Conservation (phyloP, 1,140 invertebrate genomes). For the Chironomus striatipennis region DNA sequence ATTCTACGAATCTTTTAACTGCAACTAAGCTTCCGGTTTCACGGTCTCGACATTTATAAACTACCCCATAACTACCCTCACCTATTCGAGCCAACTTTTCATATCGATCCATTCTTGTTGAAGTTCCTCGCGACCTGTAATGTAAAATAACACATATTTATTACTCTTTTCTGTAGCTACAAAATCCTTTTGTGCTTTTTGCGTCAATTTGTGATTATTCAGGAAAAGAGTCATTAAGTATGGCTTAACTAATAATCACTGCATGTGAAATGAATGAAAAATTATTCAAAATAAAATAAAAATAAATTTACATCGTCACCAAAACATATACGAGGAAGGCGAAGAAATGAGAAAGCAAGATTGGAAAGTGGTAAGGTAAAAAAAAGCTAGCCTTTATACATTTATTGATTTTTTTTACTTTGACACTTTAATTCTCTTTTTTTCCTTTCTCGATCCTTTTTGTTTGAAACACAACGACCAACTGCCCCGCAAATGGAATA, state of each 20-base stretch:
- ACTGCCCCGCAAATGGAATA: conserved; percentile 10
- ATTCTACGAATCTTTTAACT: conserved; percentile 98
- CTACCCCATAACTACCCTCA: conserved; percentile 96
- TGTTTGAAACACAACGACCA: neutral
- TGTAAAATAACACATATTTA: conserved; percentile 30
- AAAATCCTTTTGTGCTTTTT: neutral
- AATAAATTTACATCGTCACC: neutral
- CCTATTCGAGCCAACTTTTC: conserved; percentile 94
- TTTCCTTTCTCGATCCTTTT: neutral
- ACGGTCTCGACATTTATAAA: conserved; percentile 95
- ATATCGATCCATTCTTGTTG: conserved; percentile 90
- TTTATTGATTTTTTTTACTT: conserved; percentile 9
- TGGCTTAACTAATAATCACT: neutral
- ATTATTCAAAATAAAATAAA: conserved; percentile 19
- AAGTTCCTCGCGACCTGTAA: conserved; percentile 69
- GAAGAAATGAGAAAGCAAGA: conserved; percentile 27
- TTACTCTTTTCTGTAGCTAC: neutral
- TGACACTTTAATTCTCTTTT: neutral
- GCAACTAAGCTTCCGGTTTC: conserved; percentile 94
- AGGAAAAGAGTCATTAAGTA: too few relatives aligned
- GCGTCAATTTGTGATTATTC: neutral
- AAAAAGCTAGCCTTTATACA: neutral
- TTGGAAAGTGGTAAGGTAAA: neutral
- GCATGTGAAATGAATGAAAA: conserved; percentile 21
- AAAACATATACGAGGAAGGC: conserved; percentile 29